A percentile compares a stretch with the other conserved stretches of the same genome.
Conservation (phyloP, 1,140 invertebrate genomes). For the Scaptodrosophila lebanonensis region DNA sequence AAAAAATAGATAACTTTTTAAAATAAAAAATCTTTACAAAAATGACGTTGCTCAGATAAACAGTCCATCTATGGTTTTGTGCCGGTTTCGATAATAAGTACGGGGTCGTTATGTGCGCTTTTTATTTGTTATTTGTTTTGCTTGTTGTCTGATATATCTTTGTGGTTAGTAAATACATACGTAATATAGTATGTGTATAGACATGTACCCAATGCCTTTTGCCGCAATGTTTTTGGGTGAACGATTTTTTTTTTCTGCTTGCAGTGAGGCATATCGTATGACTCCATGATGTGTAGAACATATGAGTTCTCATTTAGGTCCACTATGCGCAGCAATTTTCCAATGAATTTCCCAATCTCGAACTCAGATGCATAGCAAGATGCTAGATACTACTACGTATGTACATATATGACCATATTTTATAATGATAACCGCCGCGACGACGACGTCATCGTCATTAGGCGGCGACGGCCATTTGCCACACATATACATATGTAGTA, state of each 20-base stretch:
- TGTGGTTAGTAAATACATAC: constrained; percentile 4
- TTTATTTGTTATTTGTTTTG: constrained; percentile 18
- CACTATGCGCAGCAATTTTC: no score
- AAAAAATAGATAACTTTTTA: constrained; percentile 5
- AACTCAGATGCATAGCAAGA: no score
- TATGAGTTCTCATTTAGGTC: no score
- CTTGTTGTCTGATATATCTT: constrained; percentile 10
- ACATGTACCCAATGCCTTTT: constrained; percentile 3
- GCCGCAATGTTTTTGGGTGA: no score
- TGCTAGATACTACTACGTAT: no score
- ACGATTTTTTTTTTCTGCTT: no score
- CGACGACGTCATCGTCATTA: constrained; percentile 4
- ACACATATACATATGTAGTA: not conserved
- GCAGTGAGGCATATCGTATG: no score
- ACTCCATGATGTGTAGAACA: no score
- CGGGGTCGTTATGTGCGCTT: constrained; percentile 40
- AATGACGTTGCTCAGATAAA: constrained; percentile 5
- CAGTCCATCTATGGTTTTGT: constrained; percentile 44
- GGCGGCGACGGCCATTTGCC: constrained; percentile 5
- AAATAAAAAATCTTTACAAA: constrained; percentile 16
- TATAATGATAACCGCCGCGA: constrained; percentile 2
- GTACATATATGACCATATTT: no score
- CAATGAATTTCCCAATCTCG: no score
- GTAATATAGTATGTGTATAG: constrained; percentile 1
- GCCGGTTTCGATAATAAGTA: constrained; percentile 40